Percentiles rank a stretch among this genome's conserved stretches.
Conservation (phyloP, 2,797 vertebrate species). For the Holocentrus rufus region DNA sequence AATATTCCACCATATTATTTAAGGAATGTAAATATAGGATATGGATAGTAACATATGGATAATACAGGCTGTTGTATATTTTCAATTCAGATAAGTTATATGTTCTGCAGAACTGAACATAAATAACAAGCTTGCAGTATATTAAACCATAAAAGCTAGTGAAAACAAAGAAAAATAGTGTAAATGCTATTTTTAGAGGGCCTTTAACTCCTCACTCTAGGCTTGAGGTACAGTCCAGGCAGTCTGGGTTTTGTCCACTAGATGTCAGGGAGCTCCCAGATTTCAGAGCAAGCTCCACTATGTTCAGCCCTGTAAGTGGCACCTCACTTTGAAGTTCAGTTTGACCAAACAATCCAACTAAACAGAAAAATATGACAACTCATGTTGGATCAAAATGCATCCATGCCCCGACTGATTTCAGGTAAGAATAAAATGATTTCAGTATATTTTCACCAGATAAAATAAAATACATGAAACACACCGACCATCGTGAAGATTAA, state of each 20-base stretch:
- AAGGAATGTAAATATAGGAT: no score
- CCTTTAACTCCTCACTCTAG: no score
- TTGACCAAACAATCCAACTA: neutral
- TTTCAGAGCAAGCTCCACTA: conserved; percentile 26
- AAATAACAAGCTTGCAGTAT: no score
- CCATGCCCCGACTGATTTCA: neutral
- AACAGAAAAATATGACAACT: neutral
- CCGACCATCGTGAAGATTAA: neutral
- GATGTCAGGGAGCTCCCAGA: conserved; percentile 70
- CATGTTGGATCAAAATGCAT: neutral
- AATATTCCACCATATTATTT: no score
- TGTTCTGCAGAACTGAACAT: no score
- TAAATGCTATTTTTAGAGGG: no score
- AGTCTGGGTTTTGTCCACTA: conserved; percentile 67
- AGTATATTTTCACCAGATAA: neutral
- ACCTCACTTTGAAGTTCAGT: neutral
- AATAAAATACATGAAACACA: neutral
- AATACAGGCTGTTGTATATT: no score
- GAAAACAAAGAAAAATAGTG: no score
- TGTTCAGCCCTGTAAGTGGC: neutral
- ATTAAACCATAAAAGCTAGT: no score
- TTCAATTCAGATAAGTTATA: no score
- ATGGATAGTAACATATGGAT: no score
- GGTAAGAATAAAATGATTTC: neutral
- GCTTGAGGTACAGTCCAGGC: neutral